Evolutionary conservation across 1,140 invertebrate genomes (phyloP), one percentile per base, ranked within the genome.

Genomic region (Helicoverpa zea): DNA sequence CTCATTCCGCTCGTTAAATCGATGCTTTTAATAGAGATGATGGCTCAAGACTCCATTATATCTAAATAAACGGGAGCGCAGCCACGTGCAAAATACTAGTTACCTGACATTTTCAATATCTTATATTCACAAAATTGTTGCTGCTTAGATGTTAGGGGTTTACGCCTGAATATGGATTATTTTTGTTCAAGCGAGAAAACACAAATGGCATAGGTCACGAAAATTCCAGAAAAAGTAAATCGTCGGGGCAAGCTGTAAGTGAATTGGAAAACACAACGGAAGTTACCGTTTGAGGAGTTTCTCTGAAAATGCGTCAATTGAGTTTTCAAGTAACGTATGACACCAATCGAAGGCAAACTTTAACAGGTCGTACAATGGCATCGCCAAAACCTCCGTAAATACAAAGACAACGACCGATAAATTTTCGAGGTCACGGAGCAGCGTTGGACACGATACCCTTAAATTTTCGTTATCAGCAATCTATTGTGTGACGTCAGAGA

Each of bases 11-110:
- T 90, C 87, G 90, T 91, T 91, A 90, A 90, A 90, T 91, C 90
- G 87, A 91, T 88, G 90, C 89, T 91, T 91, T 91, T 92, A 92
- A 93, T 91, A 93, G 88, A 91, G 84, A 90, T 91, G 90, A 92
- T 90, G 85, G 84, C 84, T 89, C 86, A 86, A 89, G 87, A 89
- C 83, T 87, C 80, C 85, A 84, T 87, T 86, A 83, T 83, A 83
- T 82, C 79, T 82, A 82, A 82, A 82, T 82, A 82, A 82, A 82
- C 81, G 81, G 81, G 81, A 82, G 47, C 76, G 70, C 61, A 82
- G 76, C 47, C 78, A 80, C 78, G 78, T 83, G 78, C 73, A 30
- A 80, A 82, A 83, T 77, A 63, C 63, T 83, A 77, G 35, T 43
- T 43, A 77, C 81, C 76, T 82, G 76, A 84, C 82, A 81, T 82